Base-by-base conservation (phyloP, 2,113 vertebrate genomes). In the Hyla sarda region DNA sequence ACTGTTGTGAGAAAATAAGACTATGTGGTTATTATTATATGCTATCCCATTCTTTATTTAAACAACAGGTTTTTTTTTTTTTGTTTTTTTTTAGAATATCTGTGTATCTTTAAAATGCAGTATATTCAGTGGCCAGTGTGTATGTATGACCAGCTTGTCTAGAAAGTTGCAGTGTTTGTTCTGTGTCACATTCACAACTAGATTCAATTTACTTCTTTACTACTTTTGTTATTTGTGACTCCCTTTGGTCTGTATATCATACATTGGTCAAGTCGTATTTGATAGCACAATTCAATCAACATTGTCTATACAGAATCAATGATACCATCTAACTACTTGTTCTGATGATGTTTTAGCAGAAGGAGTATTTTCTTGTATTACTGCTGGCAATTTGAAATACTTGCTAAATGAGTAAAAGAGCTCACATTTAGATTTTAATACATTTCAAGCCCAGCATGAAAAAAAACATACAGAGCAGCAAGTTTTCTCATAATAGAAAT, bases 1-100 rank as follows among this genome's bases (percentile, higher is more conserved):
- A 77, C 5, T 50, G n/a, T 52, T 76, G 73, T 76, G 47, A 50
- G 45, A 76, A 50, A 77, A 77, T 77, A 52, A 58, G 50, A 54
- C 19, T 76, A 77, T 50, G 28, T 54, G 12, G 5, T 1, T 50
- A 3, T 76, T 76, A 28, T 74, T 28, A 76, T 9, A 30, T 52
- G 25, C 14, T 1, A 76, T 76, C 52, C 32, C 11, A 25, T 47
- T 23, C 21, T 71, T 41, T 75, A 14, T 48, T 48, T 14, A 48
- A 72, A 41, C 5, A 72, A 47, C 67, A 37, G 11, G n/a, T n/a
- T n/a, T n/a, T n/a, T n/a, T n/a, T n/a, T n/a, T n/a, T n/a, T n/a
- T n/a, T 76, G 28, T 50, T 69, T 69, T 8, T 76, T 76, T 47
- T 14, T 25, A 47, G 12, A 45, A 16, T 7, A 2, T 19, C 9